These are phyloP conservation scores for Anguilla marmorata DNA, from an alignment of 2,797 vertebrate genomes.

Conservation along the genomic window DNA sequence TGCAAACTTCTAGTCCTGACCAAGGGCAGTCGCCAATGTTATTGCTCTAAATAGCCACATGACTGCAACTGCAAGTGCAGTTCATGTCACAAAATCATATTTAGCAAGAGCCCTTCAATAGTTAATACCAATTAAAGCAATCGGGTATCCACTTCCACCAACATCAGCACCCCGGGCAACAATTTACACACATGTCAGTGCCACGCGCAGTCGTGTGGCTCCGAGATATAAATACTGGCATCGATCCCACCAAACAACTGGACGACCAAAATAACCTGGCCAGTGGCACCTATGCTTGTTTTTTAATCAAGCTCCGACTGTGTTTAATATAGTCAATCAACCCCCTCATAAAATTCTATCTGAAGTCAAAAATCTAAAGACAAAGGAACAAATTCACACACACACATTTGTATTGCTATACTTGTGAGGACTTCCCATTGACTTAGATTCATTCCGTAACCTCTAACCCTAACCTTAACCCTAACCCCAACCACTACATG, in stretches of 20 bases:
- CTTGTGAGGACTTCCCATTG: no score
- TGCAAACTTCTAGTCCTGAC: neutral
- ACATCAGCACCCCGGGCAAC: slow-evolving; percentile 18
- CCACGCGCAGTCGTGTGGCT: slow-evolving; percentile 21
- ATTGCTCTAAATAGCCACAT: slow-evolving; percentile 10
- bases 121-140: slow-evolving; percentile 40
- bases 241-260: slow-evolving; percentile 34
- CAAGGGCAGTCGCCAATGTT: slow-evolving; percentile 11
- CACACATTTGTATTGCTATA: no score
- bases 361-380: neutral
- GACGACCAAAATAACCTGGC: slow-evolving; percentile 26
- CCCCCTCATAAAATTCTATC: neutral
- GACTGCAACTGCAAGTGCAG: neutral
- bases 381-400: neutral
- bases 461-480: no score
- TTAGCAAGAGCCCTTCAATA: slow-evolving; percentile 32
- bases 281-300: slow-evolving; percentile 5
- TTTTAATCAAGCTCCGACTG: neutral
- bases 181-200: slow-evolving; percentile 33
- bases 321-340: neutral
- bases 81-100: slow-evolving; percentile 31
- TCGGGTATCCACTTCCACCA: slow-evolving; percentile 22
- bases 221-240: slow-evolving; percentile 30
- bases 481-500: no score
- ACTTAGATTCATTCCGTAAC: no score